These are phyloP conservation scores for Parthenolecanium corni DNA, from an alignment of 2,888 invertebrate species.

Conservation along the genomic window DNA sequence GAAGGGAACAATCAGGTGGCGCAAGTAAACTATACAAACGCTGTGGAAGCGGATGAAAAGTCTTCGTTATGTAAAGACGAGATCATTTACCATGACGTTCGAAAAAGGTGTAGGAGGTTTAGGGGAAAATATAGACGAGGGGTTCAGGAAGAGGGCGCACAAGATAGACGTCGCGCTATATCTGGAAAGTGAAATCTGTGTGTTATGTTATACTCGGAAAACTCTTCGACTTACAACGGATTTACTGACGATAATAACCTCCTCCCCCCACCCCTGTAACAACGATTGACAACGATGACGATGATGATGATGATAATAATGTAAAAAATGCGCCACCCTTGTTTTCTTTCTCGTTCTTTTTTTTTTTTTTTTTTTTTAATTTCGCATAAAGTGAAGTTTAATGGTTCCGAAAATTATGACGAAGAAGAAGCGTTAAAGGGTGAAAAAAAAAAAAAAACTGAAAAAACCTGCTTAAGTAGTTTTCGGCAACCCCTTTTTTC, in stretches of 20 bases:
- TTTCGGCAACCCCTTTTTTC: conserved; percentile 15
- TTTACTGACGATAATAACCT: background rate
- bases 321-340: background rate
- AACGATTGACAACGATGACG: conserved; percentile 1
- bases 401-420: conserved; percentile 21
- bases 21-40: no score
- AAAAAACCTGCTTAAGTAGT: conserved; percentile 4
- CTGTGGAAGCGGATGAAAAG: no score
- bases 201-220: conserved; percentile 7
- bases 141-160: no score
- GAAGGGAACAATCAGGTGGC: no score
- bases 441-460: background rate
- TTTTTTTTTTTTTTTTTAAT: no score
- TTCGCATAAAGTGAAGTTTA: background rate
- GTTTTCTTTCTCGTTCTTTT: no score
- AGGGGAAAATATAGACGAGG: no score
- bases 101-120: background rate
- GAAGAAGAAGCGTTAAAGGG: background rate
- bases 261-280: background rate
- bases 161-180: conserved; percentile 15
- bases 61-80: no score
- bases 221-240: conserved; percentile 14
- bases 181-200: conserved; percentile 15
- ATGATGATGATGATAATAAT: conserved; percentile 16
- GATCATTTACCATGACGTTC: no score